Evolutionary conservation across 2,797 vertebrate genomes (phyloP).

Genomic region (Semotilus atromaculatus): DNA sequence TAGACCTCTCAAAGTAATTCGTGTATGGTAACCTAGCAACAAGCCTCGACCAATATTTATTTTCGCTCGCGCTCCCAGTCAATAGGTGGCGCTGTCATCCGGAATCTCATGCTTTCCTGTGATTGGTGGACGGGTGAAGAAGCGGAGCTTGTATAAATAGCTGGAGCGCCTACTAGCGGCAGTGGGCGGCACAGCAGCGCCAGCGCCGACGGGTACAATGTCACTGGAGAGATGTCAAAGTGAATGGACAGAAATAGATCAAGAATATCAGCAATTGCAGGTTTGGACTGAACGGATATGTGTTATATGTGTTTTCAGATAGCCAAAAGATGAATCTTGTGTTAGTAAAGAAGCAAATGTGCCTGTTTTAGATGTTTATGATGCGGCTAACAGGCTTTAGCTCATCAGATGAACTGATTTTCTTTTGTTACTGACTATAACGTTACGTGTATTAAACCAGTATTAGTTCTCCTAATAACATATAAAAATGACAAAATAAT

Average conservation of each 20-base stretch:
- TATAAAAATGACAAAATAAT: neutral
- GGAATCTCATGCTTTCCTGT: neutral
- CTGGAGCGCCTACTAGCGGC: slow-evolving; percentile 17
- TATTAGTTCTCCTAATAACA: neutral
- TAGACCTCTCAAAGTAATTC: no score
- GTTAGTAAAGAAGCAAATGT: neutral
- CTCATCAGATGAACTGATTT: slow-evolving; percentile 7
- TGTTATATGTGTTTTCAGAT: neutral
- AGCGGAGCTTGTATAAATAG: neutral
- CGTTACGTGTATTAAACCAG: neutral
- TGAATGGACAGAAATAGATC: slow-evolving; percentile 90
- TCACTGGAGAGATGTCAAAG: slow-evolving; percentile 79
- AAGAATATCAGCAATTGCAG: slow-evolving; percentile 92
- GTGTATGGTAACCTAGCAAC: slow-evolving; percentile 73
- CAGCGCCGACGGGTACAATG: slow-evolving; percentile 73
- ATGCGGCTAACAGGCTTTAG: slow-evolving; percentile 37
- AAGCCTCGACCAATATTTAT: no score
- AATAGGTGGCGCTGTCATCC: neutral
- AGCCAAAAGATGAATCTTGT: neutral
- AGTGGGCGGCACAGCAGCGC: slow-evolving; percentile 24
- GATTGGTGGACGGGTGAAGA: slow-evolving; percentile 7
- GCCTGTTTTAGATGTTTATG: slow-evolving; percentile 9
- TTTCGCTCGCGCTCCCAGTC: neutral
- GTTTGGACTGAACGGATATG: slow-evolving; percentile 68
- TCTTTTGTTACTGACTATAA: slow-evolving; percentile 9